Conservation (phyloP, 2,888 invertebrate genomes). For the Leucophenga montana region DNA sequence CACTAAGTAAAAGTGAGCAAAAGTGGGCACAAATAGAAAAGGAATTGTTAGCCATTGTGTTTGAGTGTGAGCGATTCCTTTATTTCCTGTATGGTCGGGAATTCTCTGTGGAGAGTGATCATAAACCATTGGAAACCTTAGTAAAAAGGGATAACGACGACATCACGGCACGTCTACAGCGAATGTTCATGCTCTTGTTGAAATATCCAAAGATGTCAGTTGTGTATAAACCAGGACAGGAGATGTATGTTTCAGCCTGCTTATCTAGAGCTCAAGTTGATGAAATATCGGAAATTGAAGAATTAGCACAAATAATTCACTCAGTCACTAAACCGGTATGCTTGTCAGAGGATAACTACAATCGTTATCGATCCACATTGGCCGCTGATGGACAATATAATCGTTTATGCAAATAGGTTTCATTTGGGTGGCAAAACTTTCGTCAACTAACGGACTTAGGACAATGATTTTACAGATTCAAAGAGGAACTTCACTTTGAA, state of each 20-base stretch:
- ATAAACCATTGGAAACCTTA: slow-evolving; percentile 61
- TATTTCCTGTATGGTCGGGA: too few relatives aligned
- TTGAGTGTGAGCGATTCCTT: slow-evolving; percentile 36
- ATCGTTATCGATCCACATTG: too few relatives aligned
- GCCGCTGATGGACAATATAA: too few relatives aligned
- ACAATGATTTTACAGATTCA: slow-evolving; percentile 22
- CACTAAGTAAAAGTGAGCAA: background rate
- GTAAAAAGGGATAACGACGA: slow-evolving; percentile 57
- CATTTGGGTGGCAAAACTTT: background rate
- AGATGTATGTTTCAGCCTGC: too few relatives aligned
- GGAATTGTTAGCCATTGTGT: background rate
- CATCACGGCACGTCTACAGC: slow-evolving; percentile 53
- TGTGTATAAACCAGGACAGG: slow-evolving; percentile 45
- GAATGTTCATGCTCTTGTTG: slow-evolving; percentile 54
- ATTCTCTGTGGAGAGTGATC: slow-evolving; percentile 55
- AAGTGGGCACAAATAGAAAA: slow-evolving; percentile 4
- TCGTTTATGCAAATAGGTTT: too few relatives aligned
- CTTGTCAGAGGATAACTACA: too few relatives aligned
- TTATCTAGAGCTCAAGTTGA: too few relatives aligned
- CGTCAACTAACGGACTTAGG: slow-evolving; percentile 21
- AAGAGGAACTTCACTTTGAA: slow-evolving; percentile 5
- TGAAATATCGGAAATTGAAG: too few relatives aligned
- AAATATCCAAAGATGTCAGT: slow-evolving; percentile 48
- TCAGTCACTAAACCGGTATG: too few relatives aligned
- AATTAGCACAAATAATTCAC: too few relatives aligned